phyloP scores from a whole-genome alignment of 2,888 invertebrate genomes.

The Nematopogon swammerdamellus region DNA sequence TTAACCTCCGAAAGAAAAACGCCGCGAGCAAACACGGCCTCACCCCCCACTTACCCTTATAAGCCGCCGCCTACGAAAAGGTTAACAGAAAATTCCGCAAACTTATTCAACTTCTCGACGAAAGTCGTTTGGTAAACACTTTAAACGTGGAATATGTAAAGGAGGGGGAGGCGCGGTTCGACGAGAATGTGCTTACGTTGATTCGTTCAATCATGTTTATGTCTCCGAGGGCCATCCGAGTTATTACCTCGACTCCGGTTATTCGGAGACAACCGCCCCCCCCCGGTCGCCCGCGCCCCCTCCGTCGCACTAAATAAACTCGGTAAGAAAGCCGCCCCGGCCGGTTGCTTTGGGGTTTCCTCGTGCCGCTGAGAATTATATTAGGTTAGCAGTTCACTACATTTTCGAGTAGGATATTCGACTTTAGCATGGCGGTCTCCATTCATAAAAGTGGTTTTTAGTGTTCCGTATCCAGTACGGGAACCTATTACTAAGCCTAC shows the following conservation, averaged over 20 bases:
- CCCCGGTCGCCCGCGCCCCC: not conserved
- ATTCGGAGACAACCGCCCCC: not conserved
- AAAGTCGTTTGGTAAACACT: conserved; percentile 49
- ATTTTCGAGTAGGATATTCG: no score
- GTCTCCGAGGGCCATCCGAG: not conserved
- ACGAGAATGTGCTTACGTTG: not conserved
- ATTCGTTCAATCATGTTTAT: not conserved
- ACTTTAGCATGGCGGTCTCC: no score
- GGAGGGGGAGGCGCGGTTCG: not conserved
- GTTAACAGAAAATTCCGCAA: conserved; percentile 33
- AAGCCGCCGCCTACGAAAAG: not conserved
- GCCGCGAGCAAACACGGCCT: no score
- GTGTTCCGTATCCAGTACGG: no score
- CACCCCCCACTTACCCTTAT: not conserved
- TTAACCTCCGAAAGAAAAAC: no score
- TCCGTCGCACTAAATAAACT: not conserved
- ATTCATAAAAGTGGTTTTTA: no score
- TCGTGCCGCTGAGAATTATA: no score
- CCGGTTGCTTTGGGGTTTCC: not conserved
- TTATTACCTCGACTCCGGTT: not conserved
- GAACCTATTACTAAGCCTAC: no score
- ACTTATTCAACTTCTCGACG: conserved; percentile 53
- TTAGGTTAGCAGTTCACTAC: no score
- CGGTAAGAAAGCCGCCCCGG: not conserved
- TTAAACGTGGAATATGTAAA: conserved; percentile 35